These are phyloP conservation scores for Ennomos fuscantarius DNA, from an alignment of 2,888 invertebrate species.

Conservation along the genomic window DNA sequence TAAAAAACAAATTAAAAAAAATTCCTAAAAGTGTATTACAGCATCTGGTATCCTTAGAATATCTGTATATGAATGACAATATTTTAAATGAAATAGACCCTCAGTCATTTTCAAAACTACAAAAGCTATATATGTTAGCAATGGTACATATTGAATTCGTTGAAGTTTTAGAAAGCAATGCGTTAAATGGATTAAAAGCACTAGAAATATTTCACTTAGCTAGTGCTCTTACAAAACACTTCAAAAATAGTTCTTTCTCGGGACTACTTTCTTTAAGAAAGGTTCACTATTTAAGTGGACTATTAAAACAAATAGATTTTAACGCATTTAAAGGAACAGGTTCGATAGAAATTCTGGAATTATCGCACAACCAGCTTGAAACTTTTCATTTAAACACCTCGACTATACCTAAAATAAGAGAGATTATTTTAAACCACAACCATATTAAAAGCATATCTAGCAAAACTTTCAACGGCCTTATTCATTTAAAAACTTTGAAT, in stretches of 20 bases:
- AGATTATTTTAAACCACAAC: conserved; percentile 38
- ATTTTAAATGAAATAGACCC: conserved; percentile 25
- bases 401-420: conserved; percentile 28
- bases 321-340: conserved; percentile 34
- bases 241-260: conserved; percentile 19
- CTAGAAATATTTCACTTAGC: conserved; percentile 22
- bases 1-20: conserved; percentile 28
- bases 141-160: conserved; percentile 25
- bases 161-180: conserved; percentile 22
- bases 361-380: conserved; percentile 38
- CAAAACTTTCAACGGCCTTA: conserved; percentile 32
- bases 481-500: conserved; percentile 29
- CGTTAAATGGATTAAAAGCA: conserved; percentile 26
- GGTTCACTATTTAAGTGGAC: conserved; percentile 34
- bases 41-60: conserved; percentile 18
- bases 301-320: conserved; percentile 31
- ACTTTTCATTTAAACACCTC: conserved; percentile 35
- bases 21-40: conserved; percentile 20
- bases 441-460: conserved; percentile 27
- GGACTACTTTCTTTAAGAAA: neutral
- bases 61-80: conserved; percentile 32
- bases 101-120: conserved; percentile 22
- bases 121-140: conserved; percentile 16
- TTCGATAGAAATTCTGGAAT: conserved; percentile 30
- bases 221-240: conserved; percentile 14